Percentiles rank a stretch among this genome's conserved stretches.
phyloP scores from a whole-genome alignment of 2,797 vertebrate species.

The Cetoscarus ocellatus region DNA sequence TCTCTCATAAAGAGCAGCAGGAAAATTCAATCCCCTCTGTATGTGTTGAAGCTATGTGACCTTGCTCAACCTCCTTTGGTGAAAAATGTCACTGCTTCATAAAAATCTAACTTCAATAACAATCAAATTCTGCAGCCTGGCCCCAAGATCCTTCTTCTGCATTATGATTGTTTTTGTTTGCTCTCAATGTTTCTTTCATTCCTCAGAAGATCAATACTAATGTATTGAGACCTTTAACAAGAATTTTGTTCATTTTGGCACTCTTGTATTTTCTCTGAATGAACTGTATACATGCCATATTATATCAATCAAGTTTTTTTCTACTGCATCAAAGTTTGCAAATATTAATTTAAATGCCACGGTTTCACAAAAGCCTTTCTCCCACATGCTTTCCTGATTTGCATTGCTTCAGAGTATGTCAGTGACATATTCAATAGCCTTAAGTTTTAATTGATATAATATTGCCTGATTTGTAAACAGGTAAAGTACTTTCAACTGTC shows the following conservation, averaged over 20 bases:
- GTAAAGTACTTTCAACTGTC: neutral
- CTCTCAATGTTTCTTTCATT: neutral
- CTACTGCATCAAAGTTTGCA: neutral
- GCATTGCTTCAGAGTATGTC: neutral
- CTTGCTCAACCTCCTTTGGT: slow-evolving; percentile 16
- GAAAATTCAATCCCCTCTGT: slow-evolving; percentile 14
- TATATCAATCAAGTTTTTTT: neutral
- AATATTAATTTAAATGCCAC: neutral
- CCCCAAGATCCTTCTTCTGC: neutral
- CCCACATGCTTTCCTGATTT: neutral
- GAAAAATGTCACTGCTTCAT: slow-evolving; percentile 40
- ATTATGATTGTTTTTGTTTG: neutral
- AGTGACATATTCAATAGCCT: neutral
- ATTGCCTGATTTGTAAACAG: neutral
- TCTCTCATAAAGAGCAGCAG: slow-evolving; percentile 19
- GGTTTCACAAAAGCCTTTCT: neutral
- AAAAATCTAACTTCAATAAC: slow-evolving; percentile 3
- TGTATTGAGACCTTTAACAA: slow-evolving; percentile 2
- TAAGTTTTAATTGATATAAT: neutral
- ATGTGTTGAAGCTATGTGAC: slow-evolving; percentile 31
- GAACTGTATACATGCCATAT: neutral
- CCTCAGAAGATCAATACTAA: neutral
- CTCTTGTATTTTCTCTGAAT: neutral
- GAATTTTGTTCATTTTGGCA: neutral
- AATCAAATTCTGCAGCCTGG: neutral